A percentile compares a stretch with the other conserved stretches of the same genome.
Conservation (phyloP, 2,888 invertebrate species). For the Synanthedon andrenaeformis region DNA sequence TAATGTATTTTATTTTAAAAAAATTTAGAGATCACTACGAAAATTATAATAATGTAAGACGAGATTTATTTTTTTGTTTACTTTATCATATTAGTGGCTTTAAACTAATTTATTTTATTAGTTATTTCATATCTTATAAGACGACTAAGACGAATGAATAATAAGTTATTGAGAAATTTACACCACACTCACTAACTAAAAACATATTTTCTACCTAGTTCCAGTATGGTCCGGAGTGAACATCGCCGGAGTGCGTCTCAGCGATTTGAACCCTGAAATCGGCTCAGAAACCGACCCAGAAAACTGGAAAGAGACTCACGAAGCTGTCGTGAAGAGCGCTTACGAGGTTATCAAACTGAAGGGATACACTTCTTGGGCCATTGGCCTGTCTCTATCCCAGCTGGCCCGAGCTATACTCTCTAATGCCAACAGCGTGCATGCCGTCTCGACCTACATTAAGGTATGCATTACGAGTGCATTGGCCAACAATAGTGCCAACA, state of each 20-base stretch:
- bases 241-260: conserved; percentile 87
- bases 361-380: conserved; percentile 93
- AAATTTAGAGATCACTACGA: no score
- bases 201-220: conserved; percentile 58
- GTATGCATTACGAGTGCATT: conserved; percentile 43
- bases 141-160: no score
- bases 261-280: conserved; percentile 80
- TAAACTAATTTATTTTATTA: no score
- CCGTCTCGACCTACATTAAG: conserved; percentile 82
- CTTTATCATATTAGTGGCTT: no score
- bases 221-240: conserved; percentile 96
- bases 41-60: no score
- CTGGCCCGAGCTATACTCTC: conserved; percentile 78
- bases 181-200: not conserved
- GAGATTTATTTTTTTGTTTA: no score
- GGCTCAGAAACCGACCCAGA: conserved; percentile 81
- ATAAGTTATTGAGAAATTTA: no score
- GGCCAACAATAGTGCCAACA: not conserved
- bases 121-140: no score
- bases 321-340: conserved; percentile 84
- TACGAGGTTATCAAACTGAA: conserved; percentile 89
- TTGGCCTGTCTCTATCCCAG: conserved; percentile 82
- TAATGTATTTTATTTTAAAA: no score
- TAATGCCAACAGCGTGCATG: conserved; percentile 80
- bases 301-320: conserved; percentile 83